phyloP scores from a whole-genome alignment of 2,888 invertebrate genomes.

The Agrochola circellaris region DNA sequence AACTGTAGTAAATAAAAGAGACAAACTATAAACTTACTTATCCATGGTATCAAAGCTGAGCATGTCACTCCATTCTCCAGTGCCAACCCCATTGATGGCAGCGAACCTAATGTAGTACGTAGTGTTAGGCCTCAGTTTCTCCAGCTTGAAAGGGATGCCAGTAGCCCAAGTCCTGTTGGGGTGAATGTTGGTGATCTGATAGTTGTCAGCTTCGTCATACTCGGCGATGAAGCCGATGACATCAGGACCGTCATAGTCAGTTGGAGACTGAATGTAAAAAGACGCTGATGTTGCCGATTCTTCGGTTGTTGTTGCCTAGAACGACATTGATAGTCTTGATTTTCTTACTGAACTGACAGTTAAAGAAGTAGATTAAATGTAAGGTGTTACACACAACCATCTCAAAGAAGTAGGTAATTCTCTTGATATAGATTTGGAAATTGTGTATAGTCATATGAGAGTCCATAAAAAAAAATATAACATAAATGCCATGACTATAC shows the following conservation, averaged over 20 bases:
- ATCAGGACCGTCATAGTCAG: conserved; percentile 72
- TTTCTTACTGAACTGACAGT: background rate
- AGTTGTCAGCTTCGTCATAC: conserved; percentile 80
- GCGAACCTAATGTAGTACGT: conserved; percentile 81
- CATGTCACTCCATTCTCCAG: conserved; percentile 76
- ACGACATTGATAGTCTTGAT: background rate
- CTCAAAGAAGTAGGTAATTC: background rate
- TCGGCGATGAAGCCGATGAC: conserved; percentile 80
- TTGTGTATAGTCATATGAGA: background rate
- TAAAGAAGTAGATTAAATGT: background rate
- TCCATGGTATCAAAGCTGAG: conserved; percentile 78
- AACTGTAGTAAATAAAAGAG: background rate
- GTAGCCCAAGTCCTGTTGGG: conserved; percentile 83
- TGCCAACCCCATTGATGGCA: conserved; percentile 82
- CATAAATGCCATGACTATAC: too few species aligned
- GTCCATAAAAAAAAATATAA: background rate
- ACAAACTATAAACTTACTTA: conserved; percentile 76
- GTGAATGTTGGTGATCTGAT: conserved; percentile 81
- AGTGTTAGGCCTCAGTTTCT: conserved; percentile 79
- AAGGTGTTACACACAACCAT: background rate
- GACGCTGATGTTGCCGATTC: conserved; percentile 78
- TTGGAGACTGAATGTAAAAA: conserved; percentile 76
- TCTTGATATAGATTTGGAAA: background rate
- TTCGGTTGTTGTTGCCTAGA: conserved; percentile 73
- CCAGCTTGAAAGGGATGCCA: conserved; percentile 78